Conservation (phyloP, 2,888 invertebrate genomes). For the Odontocolon sp. region DNA sequence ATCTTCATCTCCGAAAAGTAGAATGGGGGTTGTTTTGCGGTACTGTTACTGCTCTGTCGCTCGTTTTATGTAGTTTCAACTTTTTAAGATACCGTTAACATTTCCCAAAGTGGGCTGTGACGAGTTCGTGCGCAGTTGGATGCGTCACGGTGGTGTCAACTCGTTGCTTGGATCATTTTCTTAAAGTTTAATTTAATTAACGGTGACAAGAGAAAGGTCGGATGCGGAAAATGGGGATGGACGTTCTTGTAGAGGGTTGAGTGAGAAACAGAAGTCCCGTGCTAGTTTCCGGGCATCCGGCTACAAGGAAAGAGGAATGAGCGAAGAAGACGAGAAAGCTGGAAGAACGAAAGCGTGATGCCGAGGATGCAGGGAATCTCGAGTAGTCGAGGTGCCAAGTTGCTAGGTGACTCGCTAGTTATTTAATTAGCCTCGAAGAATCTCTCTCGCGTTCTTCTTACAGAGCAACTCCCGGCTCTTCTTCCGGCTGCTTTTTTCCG, state of each 20-base stretch:
- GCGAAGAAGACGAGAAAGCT: slow-evolving; percentile 15
- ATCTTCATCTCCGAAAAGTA: slow-evolving; percentile 26
- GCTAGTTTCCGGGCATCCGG: too few species aligned
- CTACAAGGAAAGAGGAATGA: slow-evolving; percentile 20
- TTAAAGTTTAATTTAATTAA: slow-evolving; percentile 78
- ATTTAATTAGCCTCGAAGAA: slow-evolving; percentile 78
- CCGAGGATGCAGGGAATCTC: slow-evolving; percentile 41
- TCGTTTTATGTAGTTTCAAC: slow-evolving; percentile 15
- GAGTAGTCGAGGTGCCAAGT: slow-evolving; percentile 75
- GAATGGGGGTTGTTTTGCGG: slow-evolving; percentile 5
- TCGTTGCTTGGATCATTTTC: slow-evolving; percentile 61
- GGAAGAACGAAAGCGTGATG: slow-evolving; percentile 1
- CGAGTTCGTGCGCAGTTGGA: neutral
- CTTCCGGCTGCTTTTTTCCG: slow-evolving; percentile 64
- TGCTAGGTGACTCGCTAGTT: slow-evolving; percentile 78
- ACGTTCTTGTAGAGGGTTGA: slow-evolving; percentile 46
- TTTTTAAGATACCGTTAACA: neutral
- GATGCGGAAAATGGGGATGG: slow-evolving; percentile 5
- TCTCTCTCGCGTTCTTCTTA: slow-evolving; percentile 65
- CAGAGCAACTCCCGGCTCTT: slow-evolving; percentile 17
- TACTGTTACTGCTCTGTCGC: neutral
- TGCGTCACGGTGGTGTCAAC: neutral
- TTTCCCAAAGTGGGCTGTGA: slow-evolving; percentile 28
- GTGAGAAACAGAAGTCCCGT: slow-evolving; percentile 56
- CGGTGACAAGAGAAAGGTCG: slow-evolving; percentile 62